A percentile compares a stretch with the other conserved stretches of the same genome.
Evolutionary conservation across 2,888 invertebrate species (phyloP).

Genomic region (Steinernema hermaphroditum): DNA sequence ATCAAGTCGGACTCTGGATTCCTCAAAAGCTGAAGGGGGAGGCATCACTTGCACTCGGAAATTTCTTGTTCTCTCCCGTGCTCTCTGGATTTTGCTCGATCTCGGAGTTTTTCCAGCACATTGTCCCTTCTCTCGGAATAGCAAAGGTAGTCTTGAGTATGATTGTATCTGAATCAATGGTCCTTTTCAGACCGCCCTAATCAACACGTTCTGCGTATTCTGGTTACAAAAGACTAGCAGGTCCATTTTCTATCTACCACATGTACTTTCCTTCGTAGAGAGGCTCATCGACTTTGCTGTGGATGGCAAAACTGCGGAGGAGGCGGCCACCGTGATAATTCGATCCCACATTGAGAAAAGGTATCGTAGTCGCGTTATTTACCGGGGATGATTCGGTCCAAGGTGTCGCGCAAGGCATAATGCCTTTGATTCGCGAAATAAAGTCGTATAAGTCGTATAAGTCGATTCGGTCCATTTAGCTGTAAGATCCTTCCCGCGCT

Average conservation of each 20-base stretch:
- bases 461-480: neutral
- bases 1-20: neutral
- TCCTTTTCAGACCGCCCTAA: neutral
- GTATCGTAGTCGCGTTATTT: too few species aligned
- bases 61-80: conserved; percentile 6
- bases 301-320: neutral
- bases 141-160: neutral
- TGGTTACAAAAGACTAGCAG: neutral
- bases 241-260: neutral
- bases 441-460: neutral
- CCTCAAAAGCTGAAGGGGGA: neutral
- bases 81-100: conserved; percentile 5
- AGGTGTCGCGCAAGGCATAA: neutral
- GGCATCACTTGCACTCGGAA: neutral
- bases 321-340: neutral
- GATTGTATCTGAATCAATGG: too few species aligned
- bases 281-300: neutral
- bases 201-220: conserved; percentile 11
- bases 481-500: neutral
- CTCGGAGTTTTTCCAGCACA: neutral
- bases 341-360: neutral
- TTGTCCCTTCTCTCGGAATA: neutral
- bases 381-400: too few species aligned
- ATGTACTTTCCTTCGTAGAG: conserved; percentile 18
- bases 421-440: too few species aligned